phyloP scores from a whole-genome alignment of 2,888 invertebrate species.

The Onchidella celtica region DNA sequence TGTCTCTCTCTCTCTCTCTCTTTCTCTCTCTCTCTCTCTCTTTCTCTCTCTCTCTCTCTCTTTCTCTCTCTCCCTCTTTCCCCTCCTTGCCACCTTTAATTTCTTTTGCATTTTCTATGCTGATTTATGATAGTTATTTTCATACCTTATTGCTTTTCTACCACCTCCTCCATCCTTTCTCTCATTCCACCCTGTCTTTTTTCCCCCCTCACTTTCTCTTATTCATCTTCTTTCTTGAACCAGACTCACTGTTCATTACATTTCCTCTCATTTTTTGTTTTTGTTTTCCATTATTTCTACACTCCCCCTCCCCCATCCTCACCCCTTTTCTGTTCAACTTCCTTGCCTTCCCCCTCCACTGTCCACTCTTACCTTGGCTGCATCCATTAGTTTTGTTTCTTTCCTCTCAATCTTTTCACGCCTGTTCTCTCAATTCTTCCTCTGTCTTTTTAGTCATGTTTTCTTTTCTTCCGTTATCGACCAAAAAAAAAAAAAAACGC shows the following conservation, averaged over 20 bases:
- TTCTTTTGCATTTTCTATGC: background rate
- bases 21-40: background rate
- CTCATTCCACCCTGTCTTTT: background rate
- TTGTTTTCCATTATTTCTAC: background rate
- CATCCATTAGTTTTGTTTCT: background rate
- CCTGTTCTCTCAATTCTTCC: background rate
- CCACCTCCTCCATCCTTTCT: background rate
- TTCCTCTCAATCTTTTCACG: background rate
- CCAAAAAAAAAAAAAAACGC: background rate
- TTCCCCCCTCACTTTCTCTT: background rate
- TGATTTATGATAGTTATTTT: background rate
- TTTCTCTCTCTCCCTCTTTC: background rate
- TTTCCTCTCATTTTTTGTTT: no score
- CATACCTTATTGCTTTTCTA: background rate
- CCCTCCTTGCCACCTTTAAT: background rate
- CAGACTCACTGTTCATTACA: no score
- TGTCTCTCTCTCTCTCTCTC: background rate
- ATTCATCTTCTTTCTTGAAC: no score
- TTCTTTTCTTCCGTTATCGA: background rate
- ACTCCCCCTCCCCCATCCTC: background rate
- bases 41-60: conserved; percentile 6
- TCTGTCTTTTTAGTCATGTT: background rate
- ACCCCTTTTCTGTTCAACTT: background rate
- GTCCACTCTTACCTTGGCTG: background rate
- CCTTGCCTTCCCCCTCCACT: background rate